Percentiles rank a stretch among this genome's conserved stretches.
Evolutionary conservation across 2,888 invertebrate genomes (phyloP).

Genomic region (Exephanes ischioxanthus): DNA sequence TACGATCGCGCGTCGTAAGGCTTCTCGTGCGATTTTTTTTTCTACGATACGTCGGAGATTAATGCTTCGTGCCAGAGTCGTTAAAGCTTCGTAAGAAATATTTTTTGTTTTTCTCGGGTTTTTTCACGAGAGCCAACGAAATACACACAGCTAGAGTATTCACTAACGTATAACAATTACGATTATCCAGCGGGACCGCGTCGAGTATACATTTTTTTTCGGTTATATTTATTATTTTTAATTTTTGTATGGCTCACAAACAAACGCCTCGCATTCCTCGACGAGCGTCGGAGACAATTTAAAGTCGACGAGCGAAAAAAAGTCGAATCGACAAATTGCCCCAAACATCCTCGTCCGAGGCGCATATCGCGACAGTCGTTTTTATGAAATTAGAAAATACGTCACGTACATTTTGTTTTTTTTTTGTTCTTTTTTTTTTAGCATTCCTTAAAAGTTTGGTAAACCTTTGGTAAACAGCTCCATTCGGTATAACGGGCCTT

Average conservation of each 20-base stretch:
- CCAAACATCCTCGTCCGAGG: conserved; percentile 65
- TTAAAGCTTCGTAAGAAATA: conserved; percentile 26
- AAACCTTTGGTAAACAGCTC: conserved; percentile 66
- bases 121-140: conserved; percentile 45
- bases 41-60: conserved; percentile 26
- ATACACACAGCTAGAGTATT: conserved; percentile 54
- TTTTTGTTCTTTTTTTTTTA: conserved; percentile 3
- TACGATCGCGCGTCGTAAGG: not conserved
- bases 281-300: not conserved
- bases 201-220: not conserved
- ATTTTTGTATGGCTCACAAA: not conserved
- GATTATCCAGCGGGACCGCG: conserved; percentile 32
- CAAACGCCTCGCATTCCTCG: not conserved
- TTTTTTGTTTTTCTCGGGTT: not conserved
- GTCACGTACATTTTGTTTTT: conserved; percentile 41
- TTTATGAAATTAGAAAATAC: conserved; percentile 69
- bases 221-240: not conserved
- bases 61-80: conserved; percentile 17
- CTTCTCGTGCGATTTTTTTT: conserved; percentile 16
- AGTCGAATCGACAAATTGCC: conserved; percentile 70
- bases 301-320: conserved; percentile 55
- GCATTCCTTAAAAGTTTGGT: conserved; percentile 45
- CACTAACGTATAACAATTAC: conserved; percentile 55
- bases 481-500: conserved; percentile 52
- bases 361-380: conserved; percentile 49